Evolutionary conservation across 1,140 invertebrate species (phyloP).

Genomic region (Semibalanus balanoides): DNA sequence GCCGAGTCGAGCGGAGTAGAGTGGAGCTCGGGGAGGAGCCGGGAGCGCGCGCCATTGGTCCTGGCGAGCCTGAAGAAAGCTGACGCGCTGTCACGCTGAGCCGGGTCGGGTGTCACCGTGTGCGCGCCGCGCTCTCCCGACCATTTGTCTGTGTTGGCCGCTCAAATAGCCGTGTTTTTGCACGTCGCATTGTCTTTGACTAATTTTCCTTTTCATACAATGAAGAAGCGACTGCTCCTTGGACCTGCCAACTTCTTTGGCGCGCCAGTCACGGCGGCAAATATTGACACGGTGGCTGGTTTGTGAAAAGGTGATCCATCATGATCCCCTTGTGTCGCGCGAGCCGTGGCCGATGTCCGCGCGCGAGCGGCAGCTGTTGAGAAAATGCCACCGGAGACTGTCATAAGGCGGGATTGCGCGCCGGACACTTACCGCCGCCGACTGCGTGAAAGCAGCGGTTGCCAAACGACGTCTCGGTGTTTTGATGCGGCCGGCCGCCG

Average conservation of each 20-base stretch:
- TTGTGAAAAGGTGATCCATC: neutral
- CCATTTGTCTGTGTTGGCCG: neutral
- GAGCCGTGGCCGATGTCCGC: no score
- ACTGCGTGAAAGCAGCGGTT: neutral
- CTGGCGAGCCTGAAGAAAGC: neutral
- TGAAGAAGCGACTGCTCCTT: neutral
- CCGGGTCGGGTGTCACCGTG: neutral
- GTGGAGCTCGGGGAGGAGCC: no score
- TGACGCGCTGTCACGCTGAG: no score
- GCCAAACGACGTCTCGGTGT: neutral
- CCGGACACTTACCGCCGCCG: neutral
- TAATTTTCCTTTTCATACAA: neutral
- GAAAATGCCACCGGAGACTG: no score
- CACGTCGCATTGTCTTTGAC: neutral
- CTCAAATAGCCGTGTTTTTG: neutral
- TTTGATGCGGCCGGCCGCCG: neutral
- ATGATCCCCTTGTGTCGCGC: no score
- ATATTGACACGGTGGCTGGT: neutral
- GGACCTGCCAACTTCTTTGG: neutral
- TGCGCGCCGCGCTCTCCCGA: no score
- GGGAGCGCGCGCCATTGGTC: neutral
- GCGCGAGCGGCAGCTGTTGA: no score
- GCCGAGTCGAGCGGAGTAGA: no score
- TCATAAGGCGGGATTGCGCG: neutral
- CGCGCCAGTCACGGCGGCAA: neutral